phyloP scores from a whole-genome alignment of 2,113 vertebrate genomes.

The Tinamus guttatus region DNA sequence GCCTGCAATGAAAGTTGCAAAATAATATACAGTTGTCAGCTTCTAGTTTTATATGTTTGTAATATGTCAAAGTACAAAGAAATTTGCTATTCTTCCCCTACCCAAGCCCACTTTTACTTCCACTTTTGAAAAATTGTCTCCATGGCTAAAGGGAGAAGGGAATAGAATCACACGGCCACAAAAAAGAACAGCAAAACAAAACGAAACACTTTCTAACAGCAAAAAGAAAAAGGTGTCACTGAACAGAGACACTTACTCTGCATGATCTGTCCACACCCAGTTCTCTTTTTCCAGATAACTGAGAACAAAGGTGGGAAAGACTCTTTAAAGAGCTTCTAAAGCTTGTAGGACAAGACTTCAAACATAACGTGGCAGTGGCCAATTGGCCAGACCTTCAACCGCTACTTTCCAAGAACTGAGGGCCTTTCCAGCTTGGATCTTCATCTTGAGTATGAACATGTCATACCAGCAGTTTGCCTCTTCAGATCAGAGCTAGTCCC shows the following conservation, averaged over 20 bases:
- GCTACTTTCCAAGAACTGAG: neutral
- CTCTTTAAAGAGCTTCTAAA: neutral
- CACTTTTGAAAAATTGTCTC: neutral
- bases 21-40: conserved; percentile 14
- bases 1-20: neutral
- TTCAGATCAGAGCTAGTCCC: neutral
- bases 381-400: neutral
- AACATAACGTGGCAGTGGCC: neutral
- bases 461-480: neutral
- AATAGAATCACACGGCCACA: neutral
- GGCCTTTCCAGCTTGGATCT: neutral
- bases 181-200: neutral
- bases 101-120: neutral
- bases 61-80: neutral
- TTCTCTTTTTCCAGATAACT: neutral
- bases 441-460: fast-evolving
- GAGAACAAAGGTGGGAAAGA: neutral
- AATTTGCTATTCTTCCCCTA: neutral
- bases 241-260: neutral
- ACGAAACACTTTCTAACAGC: neutral
- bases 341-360: neutral
- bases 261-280: neutral
- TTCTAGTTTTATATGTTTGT: neutral
- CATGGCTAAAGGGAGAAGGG: neutral
- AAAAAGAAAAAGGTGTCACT: neutral